Conservation (phyloP, 2,888 invertebrate species). For the Apodemia duryi region DNA sequence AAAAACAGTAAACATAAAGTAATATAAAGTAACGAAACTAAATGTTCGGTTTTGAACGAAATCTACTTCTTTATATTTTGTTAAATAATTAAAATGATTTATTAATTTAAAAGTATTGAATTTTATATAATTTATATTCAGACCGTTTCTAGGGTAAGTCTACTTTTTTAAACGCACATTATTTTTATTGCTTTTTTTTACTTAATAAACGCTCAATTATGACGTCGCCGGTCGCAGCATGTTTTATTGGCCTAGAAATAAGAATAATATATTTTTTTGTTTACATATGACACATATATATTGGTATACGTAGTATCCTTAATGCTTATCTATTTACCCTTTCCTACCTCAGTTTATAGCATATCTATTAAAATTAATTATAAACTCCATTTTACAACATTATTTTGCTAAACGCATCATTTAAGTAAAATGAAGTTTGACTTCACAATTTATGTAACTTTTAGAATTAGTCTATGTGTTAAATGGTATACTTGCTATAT, state of each 20-base stretch:
- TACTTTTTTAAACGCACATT: slow-evolving; percentile 3
- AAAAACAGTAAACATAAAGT: no score
- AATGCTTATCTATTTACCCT: slow-evolving; percentile 24
- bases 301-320: slow-evolving; percentile 10
- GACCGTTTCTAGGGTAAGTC: no score
- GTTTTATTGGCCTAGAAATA: slow-evolving; percentile 27
- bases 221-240: not conserved
- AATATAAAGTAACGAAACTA: no score
- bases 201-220: no score
- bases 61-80: no score
- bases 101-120: no score
- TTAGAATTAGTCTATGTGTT: slow-evolving; percentile 54
- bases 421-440: slow-evolving; percentile 53
- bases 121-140: no score
- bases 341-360: slow-evolving; percentile 51
- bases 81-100: no score
- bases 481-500: slow-evolving; percentile 66
- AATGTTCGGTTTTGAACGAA: no score
- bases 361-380: slow-evolving; percentile 42
- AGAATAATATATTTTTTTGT: not conserved
- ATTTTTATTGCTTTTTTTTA: not conserved
- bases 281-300: not conserved
- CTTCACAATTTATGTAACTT: slow-evolving; percentile 54
- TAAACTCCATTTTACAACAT: not conserved
- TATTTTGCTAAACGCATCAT: slow-evolving; percentile 8